A percentile compares a stretch with the other conserved stretches of the same genome.
phyloP scores from a whole-genome alignment of 1,140 invertebrate species.

The Archegozetes longisetosus region DNA sequence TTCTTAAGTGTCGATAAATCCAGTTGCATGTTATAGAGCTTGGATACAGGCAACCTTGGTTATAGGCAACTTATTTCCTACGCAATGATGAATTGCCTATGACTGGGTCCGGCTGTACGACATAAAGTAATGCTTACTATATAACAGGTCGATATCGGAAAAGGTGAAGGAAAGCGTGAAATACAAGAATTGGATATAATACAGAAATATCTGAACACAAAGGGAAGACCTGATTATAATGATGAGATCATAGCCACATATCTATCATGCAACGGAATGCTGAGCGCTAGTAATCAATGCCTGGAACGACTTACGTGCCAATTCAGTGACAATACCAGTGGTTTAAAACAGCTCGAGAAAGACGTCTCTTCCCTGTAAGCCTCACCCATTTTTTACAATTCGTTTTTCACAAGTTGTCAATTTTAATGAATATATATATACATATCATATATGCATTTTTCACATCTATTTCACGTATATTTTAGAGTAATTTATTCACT shows the following conservation, averaged over 20 bases:
- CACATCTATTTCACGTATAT: neutral
- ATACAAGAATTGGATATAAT: slow-evolving; percentile 19
- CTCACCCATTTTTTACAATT: neutral
- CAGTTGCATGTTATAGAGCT: too few relatives aligned
- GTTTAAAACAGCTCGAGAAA: slow-evolving; percentile 24
- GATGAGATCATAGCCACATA: slow-evolving; percentile 27
- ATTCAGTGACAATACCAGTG: slow-evolving; percentile 27
- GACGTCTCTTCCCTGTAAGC: slow-evolving; percentile 26
- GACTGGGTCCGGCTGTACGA: too few relatives aligned
- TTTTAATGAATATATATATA: too few relatives aligned
- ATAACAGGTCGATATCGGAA: too few relatives aligned
- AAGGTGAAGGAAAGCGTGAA: neutral
- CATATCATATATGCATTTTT: slow-evolving; percentile 5
- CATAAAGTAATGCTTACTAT: too few relatives aligned
- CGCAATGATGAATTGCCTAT: too few relatives aligned
- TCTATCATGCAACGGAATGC: slow-evolving; percentile 25
- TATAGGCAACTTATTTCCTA: too few relatives aligned
- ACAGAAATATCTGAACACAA: slow-evolving; percentile 21
- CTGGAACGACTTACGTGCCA: slow-evolving; percentile 29
- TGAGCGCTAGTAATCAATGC: slow-evolving; percentile 22
- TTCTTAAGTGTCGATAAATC: too few relatives aligned
- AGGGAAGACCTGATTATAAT: slow-evolving; percentile 23
- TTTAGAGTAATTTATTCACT: slow-evolving; percentile 25
- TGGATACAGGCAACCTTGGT: too few relatives aligned
- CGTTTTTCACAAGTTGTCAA: slow-evolving; percentile 14